These are phyloP conservation scores for Andrena marginata DNA, from an alignment of 2,888 invertebrate species.

Conservation along the genomic window DNA sequence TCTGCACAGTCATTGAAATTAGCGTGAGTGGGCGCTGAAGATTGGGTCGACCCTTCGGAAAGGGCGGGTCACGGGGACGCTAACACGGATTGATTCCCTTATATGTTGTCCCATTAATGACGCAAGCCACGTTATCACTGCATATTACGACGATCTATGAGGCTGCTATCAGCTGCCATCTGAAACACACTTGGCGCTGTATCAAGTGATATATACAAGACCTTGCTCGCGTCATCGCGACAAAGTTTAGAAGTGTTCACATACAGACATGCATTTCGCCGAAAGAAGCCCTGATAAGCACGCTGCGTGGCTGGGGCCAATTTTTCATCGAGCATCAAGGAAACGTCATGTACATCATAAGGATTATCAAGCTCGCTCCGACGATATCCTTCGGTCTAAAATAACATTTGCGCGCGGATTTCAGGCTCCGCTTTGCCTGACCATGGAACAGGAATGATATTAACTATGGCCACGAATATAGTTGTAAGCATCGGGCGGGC, in stretches of 20 bases:
- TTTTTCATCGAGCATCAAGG: conserved; percentile 54
- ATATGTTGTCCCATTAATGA: conserved; percentile 17
- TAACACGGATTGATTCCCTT: conserved; percentile 18
- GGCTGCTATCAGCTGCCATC: conserved; percentile 24
- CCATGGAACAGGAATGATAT: neutral
- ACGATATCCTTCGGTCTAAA: conserved; percentile 1
- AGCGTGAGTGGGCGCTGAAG: neutral
- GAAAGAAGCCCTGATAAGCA: conserved; percentile 35
- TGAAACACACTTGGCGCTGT: neutral
- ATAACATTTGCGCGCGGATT: neutral
- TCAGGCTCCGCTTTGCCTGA: neutral
- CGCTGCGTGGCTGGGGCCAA: conserved; percentile 40
- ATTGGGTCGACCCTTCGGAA: neutral
- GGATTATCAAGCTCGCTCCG: conserved; percentile 22
- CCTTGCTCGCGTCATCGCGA: conserved; percentile 45
- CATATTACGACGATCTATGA: conserved; percentile 37
- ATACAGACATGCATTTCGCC: conserved; percentile 34
- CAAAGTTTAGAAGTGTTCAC: conserved; percentile 12
- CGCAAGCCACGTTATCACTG: conserved; percentile 25
- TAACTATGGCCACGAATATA: neutral
- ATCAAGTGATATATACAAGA: conserved; percentile 41
- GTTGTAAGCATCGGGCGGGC: neutral
- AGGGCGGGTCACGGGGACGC: neutral
- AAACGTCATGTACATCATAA: conserved; percentile 48
- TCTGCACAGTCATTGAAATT: neutral